Conservation (phyloP, 2,888 invertebrate genomes). For the Furcula furcula region DNA sequence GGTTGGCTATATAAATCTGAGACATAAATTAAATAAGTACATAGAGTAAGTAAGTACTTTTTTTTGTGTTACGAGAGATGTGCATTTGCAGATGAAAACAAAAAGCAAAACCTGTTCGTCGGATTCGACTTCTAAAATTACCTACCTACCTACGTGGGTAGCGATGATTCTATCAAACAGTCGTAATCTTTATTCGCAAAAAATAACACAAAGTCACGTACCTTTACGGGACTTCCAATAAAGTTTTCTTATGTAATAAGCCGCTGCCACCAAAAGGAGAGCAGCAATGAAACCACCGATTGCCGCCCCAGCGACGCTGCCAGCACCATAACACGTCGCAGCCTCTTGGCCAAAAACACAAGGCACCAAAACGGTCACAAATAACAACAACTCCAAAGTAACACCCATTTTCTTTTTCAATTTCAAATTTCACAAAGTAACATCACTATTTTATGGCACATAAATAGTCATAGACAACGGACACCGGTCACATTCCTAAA, state of each 20-base stretch:
- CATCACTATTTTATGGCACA: conserved; percentile 76
- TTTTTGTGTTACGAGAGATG: no score
- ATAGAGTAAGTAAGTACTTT: no score
- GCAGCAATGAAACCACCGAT: conserved; percentile 86
- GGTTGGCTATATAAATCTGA: no score
- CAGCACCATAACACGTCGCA: conserved; percentile 83
- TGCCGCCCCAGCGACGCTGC: conserved; percentile 87
- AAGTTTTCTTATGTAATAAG: conserved; percentile 81
- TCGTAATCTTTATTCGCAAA: conserved; percentile 7
- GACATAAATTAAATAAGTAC: no score
- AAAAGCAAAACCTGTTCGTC: conserved; percentile 7
- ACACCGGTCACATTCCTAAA: conserved; percentile 69
- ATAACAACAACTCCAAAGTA: conserved; percentile 57
- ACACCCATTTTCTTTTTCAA: conserved; percentile 64
- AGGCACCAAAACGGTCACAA: conserved; percentile 70
- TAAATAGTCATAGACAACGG: conserved; percentile 42
- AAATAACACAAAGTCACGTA: conserved; percentile 41
- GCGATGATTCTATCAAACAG: conserved; percentile 11
- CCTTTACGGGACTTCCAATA: conserved; percentile 84
- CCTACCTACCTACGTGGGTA: conserved; percentile 15
- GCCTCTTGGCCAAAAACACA: conserved; percentile 72
- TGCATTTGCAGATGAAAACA: conserved; percentile 2
- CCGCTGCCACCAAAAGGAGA: conserved; percentile 80
- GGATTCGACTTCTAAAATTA: not conserved
- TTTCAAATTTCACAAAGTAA: conserved; percentile 37